These are phyloP conservation scores for Platichthys stellatus DNA, from an alignment of 2,113 vertebrate genomes.

Conservation along the genomic window DNA sequence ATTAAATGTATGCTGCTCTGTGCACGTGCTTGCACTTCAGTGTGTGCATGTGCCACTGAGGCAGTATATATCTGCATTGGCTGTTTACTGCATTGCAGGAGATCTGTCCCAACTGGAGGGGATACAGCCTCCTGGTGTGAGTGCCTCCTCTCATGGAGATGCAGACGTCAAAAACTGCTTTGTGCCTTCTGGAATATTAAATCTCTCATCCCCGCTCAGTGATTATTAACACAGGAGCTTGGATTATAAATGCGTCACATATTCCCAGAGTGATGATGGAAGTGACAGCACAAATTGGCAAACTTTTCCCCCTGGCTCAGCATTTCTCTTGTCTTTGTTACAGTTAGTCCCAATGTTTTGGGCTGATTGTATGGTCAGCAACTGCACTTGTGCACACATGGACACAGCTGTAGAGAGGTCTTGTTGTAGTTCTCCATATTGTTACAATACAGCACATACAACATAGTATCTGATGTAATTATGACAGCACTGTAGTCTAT, in stretches of 20 bases:
- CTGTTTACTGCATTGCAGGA: slow-evolving; percentile 72
- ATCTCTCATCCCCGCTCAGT: neutral
- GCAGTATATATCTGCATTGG: slow-evolving; percentile 51
- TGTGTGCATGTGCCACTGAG: slow-evolving; percentile 30
- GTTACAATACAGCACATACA: neutral
- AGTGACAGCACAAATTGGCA: slow-evolving; percentile 47
- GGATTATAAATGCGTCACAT: slow-evolving; percentile 39
- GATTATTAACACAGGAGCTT: slow-evolving; percentile 41
- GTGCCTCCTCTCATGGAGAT: slow-evolving; percentile 19
- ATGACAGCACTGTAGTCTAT: neutral
- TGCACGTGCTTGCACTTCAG: slow-evolving; percentile 11
- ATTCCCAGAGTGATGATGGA: slow-evolving; percentile 20
- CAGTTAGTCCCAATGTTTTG: slow-evolving; percentile 13
- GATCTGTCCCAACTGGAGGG: slow-evolving; percentile 49
- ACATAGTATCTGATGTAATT: slow-evolving; percentile 21
- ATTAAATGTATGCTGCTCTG: slow-evolving; percentile 14
- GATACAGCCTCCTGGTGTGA: slow-evolving; percentile 34
- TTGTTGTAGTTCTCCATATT: neutral
- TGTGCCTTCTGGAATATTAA: slow-evolving; percentile 18
- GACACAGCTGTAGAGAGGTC: neutral
- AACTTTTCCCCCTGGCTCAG: slow-evolving; percentile 54
- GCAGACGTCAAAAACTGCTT: slow-evolving; percentile 42
- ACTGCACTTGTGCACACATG: neutral
- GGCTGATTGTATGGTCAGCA: slow-evolving; percentile 5
- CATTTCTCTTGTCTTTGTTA: slow-evolving; percentile 44